phyloP scores from a whole-genome alignment of 2,113 vertebrate species.

The Micromys minutus region DNA sequence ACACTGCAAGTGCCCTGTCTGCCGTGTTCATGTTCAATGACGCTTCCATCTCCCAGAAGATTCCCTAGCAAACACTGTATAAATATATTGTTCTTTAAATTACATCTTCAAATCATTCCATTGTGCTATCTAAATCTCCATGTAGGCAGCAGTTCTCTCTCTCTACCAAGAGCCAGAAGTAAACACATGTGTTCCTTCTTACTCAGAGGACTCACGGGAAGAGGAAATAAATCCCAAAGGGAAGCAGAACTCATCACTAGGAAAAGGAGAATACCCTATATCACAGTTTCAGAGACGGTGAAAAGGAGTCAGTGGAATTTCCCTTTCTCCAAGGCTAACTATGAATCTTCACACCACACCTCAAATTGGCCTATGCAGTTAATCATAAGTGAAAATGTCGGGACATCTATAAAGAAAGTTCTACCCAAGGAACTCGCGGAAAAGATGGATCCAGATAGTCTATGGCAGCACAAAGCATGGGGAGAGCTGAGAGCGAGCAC shows the following conservation, averaged over 20 bases:
- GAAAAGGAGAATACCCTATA: background rate
- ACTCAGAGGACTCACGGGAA: background rate
- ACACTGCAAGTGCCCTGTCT: background rate
- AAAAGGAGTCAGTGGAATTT: background rate
- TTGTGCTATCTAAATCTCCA: background rate
- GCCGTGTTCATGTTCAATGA: background rate
- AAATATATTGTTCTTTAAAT: background rate
- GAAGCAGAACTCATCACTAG: background rate
- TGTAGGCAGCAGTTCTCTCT: background rate
- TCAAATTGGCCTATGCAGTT: background rate
- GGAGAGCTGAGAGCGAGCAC: background rate
- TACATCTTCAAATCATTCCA: background rate
- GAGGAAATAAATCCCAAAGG: constrained; percentile 2
- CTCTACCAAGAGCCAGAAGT: too few relatives aligned
- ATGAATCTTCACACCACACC: background rate
- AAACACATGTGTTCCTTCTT: background rate
- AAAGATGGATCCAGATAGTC: rapidly evolving
- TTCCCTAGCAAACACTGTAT: background rate
- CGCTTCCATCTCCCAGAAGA: background rate
- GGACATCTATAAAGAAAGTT: background rate
- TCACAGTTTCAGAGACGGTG: background rate
- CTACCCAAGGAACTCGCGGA: background rate
- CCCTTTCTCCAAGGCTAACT: background rate
- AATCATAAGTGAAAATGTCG: background rate
- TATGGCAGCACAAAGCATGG: background rate